Evolutionary conservation across 2,797 vertebrate genomes (phyloP), one percentile per base, ranked within the genome.

Genomic region (Gobio occitaniae): DNA sequence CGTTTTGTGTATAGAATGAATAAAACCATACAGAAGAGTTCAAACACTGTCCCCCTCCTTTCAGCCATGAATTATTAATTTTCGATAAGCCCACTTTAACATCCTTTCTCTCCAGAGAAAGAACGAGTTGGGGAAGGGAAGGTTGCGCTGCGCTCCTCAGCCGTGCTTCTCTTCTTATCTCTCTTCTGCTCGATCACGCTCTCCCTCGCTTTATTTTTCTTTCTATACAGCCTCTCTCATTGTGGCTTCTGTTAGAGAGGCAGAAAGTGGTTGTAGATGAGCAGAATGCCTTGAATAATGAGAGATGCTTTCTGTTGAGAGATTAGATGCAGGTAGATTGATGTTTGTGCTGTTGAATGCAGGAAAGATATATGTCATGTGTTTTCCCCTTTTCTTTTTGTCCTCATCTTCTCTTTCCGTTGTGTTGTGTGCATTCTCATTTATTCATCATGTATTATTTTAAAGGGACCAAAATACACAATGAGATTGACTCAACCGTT

Each of bases 21-120:
- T 61, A 78, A 84, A 71, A 78, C 38, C 52, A 36, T 47, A 63
- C 16, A 61, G 54, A 74, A 82, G 38, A 56, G 69, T 79, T 70
- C 72, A 41, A 81, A 52, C 50, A 70, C 4, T 4, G 56, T 63
- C 79, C 70, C 32, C 44, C 83, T 84, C 75, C 74, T 86, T 41
- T 82, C 82, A 80, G 80, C 84, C 81, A 90, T 94, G 88, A 94
- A 93, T 94, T 89, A 92, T 93, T 91, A 52, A 93, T 91, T 92
- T 92, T 93, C 90, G 91, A 93, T 92, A 91, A 93, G 88, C 86
- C 83, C 80, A 89, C 84, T 83, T 92, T 90, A 91, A 89, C 87
- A 78, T 90, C 84, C 70, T 38, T 78, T 54, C 72, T 85, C 61
- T 88, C 89, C 88, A 86, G 29, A 85, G 86, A 80, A 69, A 84